phyloP scores from a whole-genome alignment of 2,888 invertebrate genomes.

The Cynaeus angustus region DNA sequence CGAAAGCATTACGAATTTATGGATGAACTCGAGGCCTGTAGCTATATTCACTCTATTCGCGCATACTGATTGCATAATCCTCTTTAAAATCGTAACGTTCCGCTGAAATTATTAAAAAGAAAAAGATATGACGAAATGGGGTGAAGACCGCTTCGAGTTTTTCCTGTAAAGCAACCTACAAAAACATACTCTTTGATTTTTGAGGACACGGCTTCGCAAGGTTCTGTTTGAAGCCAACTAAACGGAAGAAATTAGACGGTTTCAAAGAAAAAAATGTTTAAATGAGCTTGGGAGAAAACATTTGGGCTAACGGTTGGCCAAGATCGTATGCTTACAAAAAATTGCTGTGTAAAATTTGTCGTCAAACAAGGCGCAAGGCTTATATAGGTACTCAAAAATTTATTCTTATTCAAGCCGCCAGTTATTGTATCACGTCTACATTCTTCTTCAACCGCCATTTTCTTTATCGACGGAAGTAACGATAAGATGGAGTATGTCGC shows the following conservation, averaged over 20 bases:
- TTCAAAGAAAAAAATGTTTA: too few species aligned
- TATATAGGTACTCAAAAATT: too few species aligned
- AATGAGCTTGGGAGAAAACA: too few species aligned
- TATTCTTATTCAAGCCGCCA: too few species aligned
- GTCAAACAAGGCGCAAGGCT: too few species aligned
- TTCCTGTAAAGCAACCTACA: not conserved
- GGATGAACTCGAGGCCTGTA: conserved; percentile 11
- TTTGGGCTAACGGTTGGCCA: too few species aligned
- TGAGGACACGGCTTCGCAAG: too few species aligned
- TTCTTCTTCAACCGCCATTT: conserved; percentile 19
- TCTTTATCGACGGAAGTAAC: conserved; percentile 16
- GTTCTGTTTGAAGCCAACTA: too few species aligned
- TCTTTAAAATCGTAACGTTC: conserved; percentile 29
- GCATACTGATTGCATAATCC: conserved; percentile 31
- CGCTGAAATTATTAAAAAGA: conserved; percentile 24
- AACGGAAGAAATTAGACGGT: too few species aligned
- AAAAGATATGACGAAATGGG: conserved; percentile 10
- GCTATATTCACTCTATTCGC: conserved; percentile 15
- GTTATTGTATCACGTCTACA: conserved; percentile 8
- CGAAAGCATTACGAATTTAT: conserved; percentile 41
- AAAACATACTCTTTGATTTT: too few species aligned
- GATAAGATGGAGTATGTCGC: conserved; percentile 32
- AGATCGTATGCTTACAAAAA: too few species aligned
- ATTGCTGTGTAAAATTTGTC: too few species aligned
- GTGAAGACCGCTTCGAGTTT: not conserved